Base-by-base conservation (phyloP, 2,113 vertebrate genomes). In the Amazona vittata region DNA sequence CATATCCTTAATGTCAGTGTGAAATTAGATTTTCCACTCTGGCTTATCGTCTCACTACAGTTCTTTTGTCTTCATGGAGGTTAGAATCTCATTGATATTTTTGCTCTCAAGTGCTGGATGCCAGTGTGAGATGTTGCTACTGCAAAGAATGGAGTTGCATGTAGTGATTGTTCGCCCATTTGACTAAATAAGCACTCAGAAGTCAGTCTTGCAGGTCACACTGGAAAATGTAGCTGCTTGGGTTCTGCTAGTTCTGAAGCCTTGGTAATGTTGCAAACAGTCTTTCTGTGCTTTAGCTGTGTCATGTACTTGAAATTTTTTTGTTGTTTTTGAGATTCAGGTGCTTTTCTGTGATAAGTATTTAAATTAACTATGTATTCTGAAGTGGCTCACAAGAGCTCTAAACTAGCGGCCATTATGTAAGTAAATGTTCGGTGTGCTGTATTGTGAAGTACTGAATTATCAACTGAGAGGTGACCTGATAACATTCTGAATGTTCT, bases 101-200 rank as follows among this genome's bases (percentile, higher is more conserved):
- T 68, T 77, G 21, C 50, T 75, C 16, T 84, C 0, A 0, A 68
- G 49, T 46, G 53, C 41, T 52, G 18, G 12, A 29, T 68, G 44
- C 47, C 11, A 0, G 57, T 69, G 21, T 31, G 41, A 74, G n/a
- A 13, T 53, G 14, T 78, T 78, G 43, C 22, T 26, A 15, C 43
- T 59, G 17, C 57, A 74, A 85, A 53, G 25, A 8, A 10, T 2
- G 10, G 37, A 64, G 15, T 62, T 1, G 0, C 28, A 53, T 83
- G 29, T 44, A 26, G 5, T 39, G 16, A 6, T 59, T 0, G 0
- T 60, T 88, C 33, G 50, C 46, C 13, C 1, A 0, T 70, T 91
- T 77, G 31, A 21, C 37, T 86, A 39, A 86, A 59, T n/a, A 53
- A 87, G 19, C 4, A 1, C 52, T 77, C 24, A 19, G 21, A 59